Percentiles rank a stretch among this genome's conserved stretches.
Conservation (phyloP, 2,113 vertebrate species). For the Pyrgilauda ruficollis region DNA sequence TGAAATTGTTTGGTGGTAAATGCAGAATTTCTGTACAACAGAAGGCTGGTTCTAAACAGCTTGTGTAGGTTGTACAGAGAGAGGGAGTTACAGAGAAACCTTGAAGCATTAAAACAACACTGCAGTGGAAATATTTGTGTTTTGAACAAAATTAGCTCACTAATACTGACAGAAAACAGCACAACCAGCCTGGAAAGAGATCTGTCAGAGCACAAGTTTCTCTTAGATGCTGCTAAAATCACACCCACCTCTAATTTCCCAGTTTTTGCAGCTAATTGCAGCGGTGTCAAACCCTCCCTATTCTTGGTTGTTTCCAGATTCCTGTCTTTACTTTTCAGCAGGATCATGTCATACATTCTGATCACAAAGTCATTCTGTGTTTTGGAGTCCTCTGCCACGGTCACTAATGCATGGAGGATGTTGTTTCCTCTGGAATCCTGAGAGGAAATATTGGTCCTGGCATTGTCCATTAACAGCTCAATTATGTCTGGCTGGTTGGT, state of each 20-base stretch:
- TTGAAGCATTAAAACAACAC: neutral
- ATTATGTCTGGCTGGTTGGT: slow-evolving; percentile 82
- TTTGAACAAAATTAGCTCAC: neutral
- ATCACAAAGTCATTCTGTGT: slow-evolving; percentile 79
- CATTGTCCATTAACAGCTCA: slow-evolving; percentile 77
- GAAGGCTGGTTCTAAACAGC: neutral
- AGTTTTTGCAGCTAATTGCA: slow-evolving; percentile 79
- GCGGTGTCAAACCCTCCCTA: slow-evolving; percentile 72
- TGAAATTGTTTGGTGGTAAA: neutral
- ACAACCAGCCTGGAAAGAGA: neutral
- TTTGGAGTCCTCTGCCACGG: slow-evolving; percentile 76
- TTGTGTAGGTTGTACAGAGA: neutral
- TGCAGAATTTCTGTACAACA: neutral
- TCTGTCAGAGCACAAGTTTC: neutral
- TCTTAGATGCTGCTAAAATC: neutral
- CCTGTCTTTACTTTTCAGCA: slow-evolving; percentile 71
- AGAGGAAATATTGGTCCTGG: slow-evolving; percentile 70
- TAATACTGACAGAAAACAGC: neutral
- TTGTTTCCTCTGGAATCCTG: slow-evolving; percentile 82
- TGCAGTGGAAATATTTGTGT: neutral
- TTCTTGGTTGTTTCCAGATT: slow-evolving; percentile 75
- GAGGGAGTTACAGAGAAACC: neutral
- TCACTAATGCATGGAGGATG: slow-evolving; percentile 77
- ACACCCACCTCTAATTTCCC: slow-evolving; percentile 78
- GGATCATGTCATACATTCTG: slow-evolving; percentile 78